These are phyloP conservation scores for Oxyruncus cristatus DNA, from an alignment of 2,113 vertebrate species.

Conservation along the genomic window DNA sequence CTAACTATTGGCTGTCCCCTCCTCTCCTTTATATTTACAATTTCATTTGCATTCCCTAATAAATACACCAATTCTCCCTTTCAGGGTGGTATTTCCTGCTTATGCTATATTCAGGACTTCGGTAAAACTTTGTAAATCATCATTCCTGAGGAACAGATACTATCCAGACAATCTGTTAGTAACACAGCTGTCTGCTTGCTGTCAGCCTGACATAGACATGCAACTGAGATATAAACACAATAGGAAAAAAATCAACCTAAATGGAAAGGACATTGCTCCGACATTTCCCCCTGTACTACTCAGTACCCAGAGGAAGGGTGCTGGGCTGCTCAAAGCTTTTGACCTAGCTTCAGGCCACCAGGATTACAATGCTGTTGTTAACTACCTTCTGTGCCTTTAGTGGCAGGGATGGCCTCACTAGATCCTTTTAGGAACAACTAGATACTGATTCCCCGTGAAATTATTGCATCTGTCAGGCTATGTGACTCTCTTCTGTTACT, in stretches of 20 bases:
- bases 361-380: not conserved
- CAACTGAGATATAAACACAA: not conserved
- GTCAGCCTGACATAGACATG: not conserved
- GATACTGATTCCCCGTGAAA: not conserved
- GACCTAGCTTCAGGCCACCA: not conserved
- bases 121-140: not conserved
- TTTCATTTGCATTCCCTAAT: not conserved
- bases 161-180: not conserved
- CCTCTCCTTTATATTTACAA: not conserved
- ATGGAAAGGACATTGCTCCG: not conserved
- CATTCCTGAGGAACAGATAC: not conserved
- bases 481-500: not conserved
- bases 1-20: fast-evolving
- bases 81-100: not conserved
- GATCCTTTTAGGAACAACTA: not conserved
- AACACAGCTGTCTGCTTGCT: not conserved
- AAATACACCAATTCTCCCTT: not conserved
- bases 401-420: not conserved
- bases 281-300: not conserved
- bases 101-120: not conserved
- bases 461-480: not conserved
- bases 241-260: not conserved
- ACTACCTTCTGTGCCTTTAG: not conserved
- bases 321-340: not conserved
- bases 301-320: not conserved